Percentiles rank a stretch among this genome's conserved stretches.
Conservation (phyloP, 2,888 invertebrate species). For the Ypsolopha scabrella region DNA sequence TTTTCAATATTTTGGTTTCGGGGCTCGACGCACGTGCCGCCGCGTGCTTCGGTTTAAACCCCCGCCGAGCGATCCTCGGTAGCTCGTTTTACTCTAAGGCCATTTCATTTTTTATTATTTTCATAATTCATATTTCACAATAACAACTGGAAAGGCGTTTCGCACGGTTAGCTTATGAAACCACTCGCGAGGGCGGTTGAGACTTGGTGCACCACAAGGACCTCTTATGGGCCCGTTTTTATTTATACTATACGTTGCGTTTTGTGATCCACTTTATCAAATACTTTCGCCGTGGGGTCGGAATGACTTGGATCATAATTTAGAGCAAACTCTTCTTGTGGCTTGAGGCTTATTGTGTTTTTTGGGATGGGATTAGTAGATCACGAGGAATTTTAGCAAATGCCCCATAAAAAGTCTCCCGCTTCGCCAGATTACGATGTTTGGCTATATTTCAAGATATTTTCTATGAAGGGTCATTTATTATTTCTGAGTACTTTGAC, state of each 20-base stretch:
- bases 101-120: slow-evolving; percentile 66
- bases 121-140: slow-evolving; percentile 69
- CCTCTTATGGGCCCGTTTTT: slow-evolving; percentile 57
- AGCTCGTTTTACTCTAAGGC: background rate
- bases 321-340: slow-evolving; percentile 41
- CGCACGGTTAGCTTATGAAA: slow-evolving; percentile 66
- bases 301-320: slow-evolving; percentile 59
- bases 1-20: slow-evolving; percentile 64
- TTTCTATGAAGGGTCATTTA: slow-evolving; percentile 7
- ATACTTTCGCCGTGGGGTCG: slow-evolving; percentile 56
- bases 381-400: slow-evolving; percentile 29
- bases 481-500: too few species aligned
- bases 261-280: slow-evolving; percentile 69
- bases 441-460: slow-evolving; percentile 13
- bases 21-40: slow-evolving; percentile 46
- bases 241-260: slow-evolving; percentile 59
- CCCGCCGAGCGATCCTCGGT: slow-evolving; percentile 37
- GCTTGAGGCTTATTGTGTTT: slow-evolving; percentile 57
- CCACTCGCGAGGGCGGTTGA: slow-evolving; percentile 38
- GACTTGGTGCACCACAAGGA: slow-evolving; percentile 57
- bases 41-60: slow-evolving; percentile 60
- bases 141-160: slow-evolving; percentile 67
- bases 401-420: slow-evolving; percentile 39
- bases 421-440: slow-evolving; percentile 12
- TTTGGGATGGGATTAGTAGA: slow-evolving; percentile 55